Conservation (phyloP, 2,113 vertebrate species). For the Pygoscelis adeliae region DNA sequence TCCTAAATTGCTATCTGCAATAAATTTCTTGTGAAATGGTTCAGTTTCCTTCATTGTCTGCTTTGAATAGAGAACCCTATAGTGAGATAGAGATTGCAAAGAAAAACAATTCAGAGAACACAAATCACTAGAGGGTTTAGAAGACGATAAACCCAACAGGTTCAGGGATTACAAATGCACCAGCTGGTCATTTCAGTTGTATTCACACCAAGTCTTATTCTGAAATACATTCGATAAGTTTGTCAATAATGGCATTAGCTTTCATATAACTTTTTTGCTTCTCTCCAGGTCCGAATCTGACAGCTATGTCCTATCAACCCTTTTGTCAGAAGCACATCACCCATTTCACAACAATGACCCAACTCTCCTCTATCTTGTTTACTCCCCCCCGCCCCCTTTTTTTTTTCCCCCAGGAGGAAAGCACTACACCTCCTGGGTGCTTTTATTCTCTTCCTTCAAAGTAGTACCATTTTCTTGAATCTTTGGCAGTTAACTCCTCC, state of each 20-base stretch:
- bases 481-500: neutral
- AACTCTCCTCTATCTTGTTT: neutral
- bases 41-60: constrained; percentile 62
- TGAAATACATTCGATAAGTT: neutral
- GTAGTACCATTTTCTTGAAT: neutral
- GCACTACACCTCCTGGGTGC: neutral
- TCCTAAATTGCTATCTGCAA: constrained; percentile 65
- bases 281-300: neutral
- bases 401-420: neutral
- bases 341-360: neutral
- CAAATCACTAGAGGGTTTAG: constrained; percentile 42
- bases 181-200: constrained; percentile 29
- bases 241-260: neutral
- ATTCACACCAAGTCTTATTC: constrained; percentile 8
- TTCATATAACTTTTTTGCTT: neutral
- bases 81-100: constrained; percentile 57
- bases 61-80: constrained; percentile 57
- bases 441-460: neutral
- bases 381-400: fast-evolving
- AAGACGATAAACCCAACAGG: constrained; percentile 36
- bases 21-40: constrained; percentile 69
- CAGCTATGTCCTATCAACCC: neutral
- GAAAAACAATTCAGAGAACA: constrained; percentile 60
- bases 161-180: constrained; percentile 35
- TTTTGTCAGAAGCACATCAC: neutral